Evolutionary conservation across 2,888 invertebrate species (phyloP).

Genomic region (Polymixis flavicincta): DNA sequence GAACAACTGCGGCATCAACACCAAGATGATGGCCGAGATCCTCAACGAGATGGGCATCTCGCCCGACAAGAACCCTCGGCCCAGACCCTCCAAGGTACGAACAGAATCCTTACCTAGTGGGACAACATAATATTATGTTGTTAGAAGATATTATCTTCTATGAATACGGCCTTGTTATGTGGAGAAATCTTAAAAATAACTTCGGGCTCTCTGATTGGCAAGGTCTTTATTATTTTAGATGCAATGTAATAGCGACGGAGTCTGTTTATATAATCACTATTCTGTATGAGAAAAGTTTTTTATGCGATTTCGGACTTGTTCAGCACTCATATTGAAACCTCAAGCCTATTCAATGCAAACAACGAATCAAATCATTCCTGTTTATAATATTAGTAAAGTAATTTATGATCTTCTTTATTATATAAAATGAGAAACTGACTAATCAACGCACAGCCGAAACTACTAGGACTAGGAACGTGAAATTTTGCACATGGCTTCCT

Average conservation of each 20-base stretch:
- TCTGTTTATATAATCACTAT: neutral
- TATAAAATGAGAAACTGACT: too few species aligned
- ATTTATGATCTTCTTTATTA: too few species aligned
- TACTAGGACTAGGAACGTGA: too few species aligned
- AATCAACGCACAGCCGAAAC: too few species aligned
- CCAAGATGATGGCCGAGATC: conserved; percentile 98
- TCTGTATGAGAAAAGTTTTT: neutral
- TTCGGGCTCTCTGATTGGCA: neutral
- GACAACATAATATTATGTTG: neutral
- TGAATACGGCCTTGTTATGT: too few species aligned
- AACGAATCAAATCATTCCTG: too few species aligned
- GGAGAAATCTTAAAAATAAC: neutral
- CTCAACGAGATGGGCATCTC: conserved; percentile 97
- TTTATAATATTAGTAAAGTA: too few species aligned
- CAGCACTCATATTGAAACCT: neutral
- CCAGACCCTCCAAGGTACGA: conserved; percentile 91
- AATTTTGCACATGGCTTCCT: too few species aligned
- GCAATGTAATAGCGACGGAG: neutral
- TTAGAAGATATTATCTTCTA: neutral
- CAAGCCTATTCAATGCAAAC: too few species aligned
- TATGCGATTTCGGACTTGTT: neutral
- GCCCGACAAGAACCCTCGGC: conserved; percentile 94
- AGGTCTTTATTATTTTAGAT: neutral
- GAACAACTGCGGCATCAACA: conserved; percentile 99
- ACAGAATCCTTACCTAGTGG: neutral